phyloP scores from a whole-genome alignment of 2,113 vertebrate species.

The Ceratotherium simum region DNA sequence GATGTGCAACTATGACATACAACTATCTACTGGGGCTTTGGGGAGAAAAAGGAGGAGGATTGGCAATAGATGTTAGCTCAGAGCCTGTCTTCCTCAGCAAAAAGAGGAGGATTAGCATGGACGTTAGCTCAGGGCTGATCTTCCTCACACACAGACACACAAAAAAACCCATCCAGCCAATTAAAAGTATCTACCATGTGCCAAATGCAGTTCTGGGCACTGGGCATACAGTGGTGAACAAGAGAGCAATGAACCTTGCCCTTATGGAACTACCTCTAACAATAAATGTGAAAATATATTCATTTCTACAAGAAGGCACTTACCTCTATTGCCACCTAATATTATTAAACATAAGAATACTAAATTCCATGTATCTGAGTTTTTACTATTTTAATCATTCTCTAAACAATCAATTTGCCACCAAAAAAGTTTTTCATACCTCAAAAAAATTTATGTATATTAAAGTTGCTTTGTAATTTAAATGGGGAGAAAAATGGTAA shows the following conservation, averaged over 20 bases:
- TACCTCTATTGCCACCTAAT: not conserved
- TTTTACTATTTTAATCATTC: constrained; percentile 38
- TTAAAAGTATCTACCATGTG: not conserved
- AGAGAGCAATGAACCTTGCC: not conserved
- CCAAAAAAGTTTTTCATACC: not conserved
- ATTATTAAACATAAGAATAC: constrained; percentile 36
- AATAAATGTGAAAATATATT: not conserved
- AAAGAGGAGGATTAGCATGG: too few relatives aligned
- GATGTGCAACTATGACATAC: too few relatives aligned
- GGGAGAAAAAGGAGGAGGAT: too few relatives aligned
- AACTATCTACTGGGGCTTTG: too few relatives aligned
- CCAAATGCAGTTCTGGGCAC: not conserved
- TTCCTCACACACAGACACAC: too few relatives aligned
- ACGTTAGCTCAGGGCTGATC: too few relatives aligned
- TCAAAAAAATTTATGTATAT: not conserved
- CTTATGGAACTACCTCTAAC: not conserved
- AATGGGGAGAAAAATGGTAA: not conserved
- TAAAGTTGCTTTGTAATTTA: not conserved
- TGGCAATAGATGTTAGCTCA: too few relatives aligned
- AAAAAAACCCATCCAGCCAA: constrained; percentile 36
- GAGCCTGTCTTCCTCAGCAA: too few relatives aligned
- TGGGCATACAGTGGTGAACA: not conserved
- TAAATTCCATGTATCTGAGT: not conserved
- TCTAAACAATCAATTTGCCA: constrained; percentile 14
- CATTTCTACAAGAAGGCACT: not conserved